These are phyloP conservation scores for Elysia crispata DNA, from an alignment of 2,888 invertebrate genomes.

Conservation along the genomic window DNA sequence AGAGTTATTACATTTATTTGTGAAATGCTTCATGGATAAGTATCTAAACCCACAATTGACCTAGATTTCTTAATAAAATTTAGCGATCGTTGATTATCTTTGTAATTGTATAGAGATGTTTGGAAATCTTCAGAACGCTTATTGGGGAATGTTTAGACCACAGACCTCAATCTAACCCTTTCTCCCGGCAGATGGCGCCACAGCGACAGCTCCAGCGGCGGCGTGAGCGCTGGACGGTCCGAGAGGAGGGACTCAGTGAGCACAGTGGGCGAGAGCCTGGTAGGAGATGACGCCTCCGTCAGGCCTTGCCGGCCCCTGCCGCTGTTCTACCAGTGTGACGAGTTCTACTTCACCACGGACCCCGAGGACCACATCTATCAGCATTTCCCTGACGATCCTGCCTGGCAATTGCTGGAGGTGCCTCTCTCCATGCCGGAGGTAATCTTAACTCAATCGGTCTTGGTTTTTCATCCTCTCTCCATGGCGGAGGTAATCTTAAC, in stretches of 20 bases:
- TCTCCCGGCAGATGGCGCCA: no score
- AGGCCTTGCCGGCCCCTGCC: constrained; percentile 43
- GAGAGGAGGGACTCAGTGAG: constrained; percentile 43
- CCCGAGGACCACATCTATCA: constrained; percentile 77
- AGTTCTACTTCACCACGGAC: constrained; percentile 77
- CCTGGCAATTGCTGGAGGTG: constrained; percentile 79
- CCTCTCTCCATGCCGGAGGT: constrained; percentile 68
- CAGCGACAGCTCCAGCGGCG: constrained; percentile 26
- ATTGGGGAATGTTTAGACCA: not conserved
- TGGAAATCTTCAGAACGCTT: no score
- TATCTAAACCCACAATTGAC: no score
- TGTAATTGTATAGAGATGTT: no score
- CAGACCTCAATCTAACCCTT: not conserved
- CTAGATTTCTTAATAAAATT: no score
- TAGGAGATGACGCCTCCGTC: constrained; percentile 44
- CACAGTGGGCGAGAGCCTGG: constrained; percentile 43
- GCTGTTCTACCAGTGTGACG: constrained; percentile 74
- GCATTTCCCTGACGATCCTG: constrained; percentile 75
- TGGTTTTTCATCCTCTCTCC: no score
- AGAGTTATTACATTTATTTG: no score
- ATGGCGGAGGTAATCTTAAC: no score
- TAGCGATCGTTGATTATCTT: no score
- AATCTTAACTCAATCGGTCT: no score
- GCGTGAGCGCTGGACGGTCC: constrained; percentile 34
- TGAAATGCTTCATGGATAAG: no score